A percentile compares a stretch with the other conserved stretches of the same genome.
Evolutionary conservation across 2,113 vertebrate species (phyloP).

Genomic region (Xiphophorus couchianus): DNA sequence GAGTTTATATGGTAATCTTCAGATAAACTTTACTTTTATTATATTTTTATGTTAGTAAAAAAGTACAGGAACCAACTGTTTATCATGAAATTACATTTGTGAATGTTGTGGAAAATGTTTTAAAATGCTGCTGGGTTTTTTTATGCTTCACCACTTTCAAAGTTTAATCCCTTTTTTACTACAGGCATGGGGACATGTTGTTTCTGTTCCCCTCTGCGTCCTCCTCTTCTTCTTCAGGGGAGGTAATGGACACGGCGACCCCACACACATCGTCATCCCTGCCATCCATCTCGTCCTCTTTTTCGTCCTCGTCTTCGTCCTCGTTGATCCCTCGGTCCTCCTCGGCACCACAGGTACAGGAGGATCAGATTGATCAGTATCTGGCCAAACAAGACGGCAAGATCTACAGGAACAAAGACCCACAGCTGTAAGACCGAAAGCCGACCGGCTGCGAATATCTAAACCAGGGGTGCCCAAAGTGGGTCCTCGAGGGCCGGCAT

Average conservation of each 20-base stretch:
- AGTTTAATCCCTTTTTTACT: background rate
- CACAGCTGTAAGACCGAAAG: slow-evolving; percentile 87
- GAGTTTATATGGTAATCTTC: too few relatives aligned
- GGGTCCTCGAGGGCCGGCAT: too few relatives aligned
- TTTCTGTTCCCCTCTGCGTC: slow-evolving; percentile 89
- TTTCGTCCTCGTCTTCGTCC: slow-evolving; percentile 62
- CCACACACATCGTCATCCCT: slow-evolving; percentile 73
- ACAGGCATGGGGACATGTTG: slow-evolving; percentile 95
- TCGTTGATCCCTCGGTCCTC: slow-evolving; percentile 74
- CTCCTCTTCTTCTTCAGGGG: slow-evolving; percentile 85
- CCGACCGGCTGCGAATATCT: background rate
- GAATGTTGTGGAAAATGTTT: too few relatives aligned
- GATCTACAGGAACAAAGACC: slow-evolving; percentile 92
- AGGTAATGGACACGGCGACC: slow-evolving; percentile 91
- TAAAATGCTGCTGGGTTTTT: background rate
- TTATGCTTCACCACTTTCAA: background rate
- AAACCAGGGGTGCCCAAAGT: too few relatives aligned
- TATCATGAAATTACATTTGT: too few relatives aligned
- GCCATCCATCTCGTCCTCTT: slow-evolving; percentile 59
- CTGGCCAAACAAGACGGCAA: slow-evolving; percentile 95
- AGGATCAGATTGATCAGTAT: slow-evolving; percentile 96
- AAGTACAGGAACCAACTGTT: too few relatives aligned
- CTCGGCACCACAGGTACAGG: slow-evolving; percentile 85
- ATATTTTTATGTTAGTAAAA: too few relatives aligned
- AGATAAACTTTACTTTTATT: too few relatives aligned